A percentile compares a stretch with the other conserved stretches of the same genome.
phyloP scores from a whole-genome alignment of 2,888 invertebrate species.

The Esperia sulphurella region DNA sequence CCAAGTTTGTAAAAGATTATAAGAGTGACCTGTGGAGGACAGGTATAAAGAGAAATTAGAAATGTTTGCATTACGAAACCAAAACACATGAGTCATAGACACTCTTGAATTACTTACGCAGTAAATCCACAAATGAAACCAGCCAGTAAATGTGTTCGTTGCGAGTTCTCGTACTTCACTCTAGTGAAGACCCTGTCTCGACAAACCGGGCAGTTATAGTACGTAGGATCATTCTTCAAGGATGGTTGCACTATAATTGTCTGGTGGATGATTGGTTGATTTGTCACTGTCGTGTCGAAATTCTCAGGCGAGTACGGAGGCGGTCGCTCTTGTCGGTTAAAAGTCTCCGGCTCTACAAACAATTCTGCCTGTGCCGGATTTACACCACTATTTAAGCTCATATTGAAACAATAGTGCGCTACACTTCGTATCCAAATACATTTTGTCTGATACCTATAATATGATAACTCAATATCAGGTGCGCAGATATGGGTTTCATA shows the following conservation, averaged over 20 bases:
- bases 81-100: no score
- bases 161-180: slow-evolving; percentile 56
- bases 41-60: no score
- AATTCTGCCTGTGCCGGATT: slow-evolving; percentile 28
- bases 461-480: neutral
- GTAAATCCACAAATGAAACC: slow-evolving; percentile 67
- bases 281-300: slow-evolving; percentile 16
- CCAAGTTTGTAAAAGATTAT: no score
- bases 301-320: slow-evolving; percentile 49
- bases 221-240: slow-evolving; percentile 43
- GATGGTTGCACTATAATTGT: slow-evolving; percentile 47
- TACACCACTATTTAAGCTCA: slow-evolving; percentile 21
- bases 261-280: slow-evolving; percentile 39
- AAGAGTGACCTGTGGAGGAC: no score
- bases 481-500: neutral
- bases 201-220: slow-evolving; percentile 53
- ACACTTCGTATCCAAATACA: neutral
- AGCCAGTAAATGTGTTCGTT: slow-evolving; percentile 62
- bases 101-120: slow-evolving; percentile 44
- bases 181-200: slow-evolving; percentile 49
- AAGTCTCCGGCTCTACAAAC: slow-evolving; percentile 27
- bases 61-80: no score
- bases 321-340: slow-evolving; percentile 42
- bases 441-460: neutral
- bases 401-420: neutral